Evolutionary conservation across 2,113 vertebrate genomes (phyloP).

Genomic region (Smithornis capensis): DNA sequence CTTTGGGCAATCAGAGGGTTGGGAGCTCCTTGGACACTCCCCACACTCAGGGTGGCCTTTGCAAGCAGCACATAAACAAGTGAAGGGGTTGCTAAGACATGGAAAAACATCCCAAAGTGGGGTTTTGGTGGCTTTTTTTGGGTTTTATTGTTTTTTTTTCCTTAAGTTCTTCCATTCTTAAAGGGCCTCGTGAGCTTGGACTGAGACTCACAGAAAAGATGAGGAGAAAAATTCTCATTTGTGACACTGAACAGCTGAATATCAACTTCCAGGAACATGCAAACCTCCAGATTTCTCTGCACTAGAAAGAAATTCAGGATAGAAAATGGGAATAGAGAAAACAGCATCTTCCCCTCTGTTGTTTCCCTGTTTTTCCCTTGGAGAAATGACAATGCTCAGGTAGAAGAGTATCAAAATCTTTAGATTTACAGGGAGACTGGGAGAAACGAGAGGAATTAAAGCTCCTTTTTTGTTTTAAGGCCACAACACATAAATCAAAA

Average conservation of each 20-base stretch:
- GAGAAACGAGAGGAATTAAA: neutral
- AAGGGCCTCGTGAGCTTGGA: neutral
- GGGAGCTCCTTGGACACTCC: too few relatives aligned
- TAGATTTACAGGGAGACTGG: neutral
- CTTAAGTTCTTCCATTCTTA: neutral
- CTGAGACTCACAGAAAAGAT: neutral
- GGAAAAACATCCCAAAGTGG: neutral
- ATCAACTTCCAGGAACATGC: accelerated
- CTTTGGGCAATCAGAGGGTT: neutral
- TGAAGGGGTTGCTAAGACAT: neutral
- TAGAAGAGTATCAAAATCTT: neutral
- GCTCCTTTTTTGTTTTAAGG: neutral
- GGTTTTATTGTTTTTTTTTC: accelerated
- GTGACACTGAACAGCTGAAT: neutral
- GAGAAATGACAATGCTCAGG: neutral
- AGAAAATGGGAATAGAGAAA: neutral
- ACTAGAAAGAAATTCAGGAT: neutral
- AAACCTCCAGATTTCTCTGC: neutral
- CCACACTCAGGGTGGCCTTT: too few relatives aligned
- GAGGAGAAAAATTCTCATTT: neutral
- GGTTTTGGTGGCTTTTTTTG: neutral
- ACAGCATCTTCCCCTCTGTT: neutral
- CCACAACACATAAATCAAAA: neutral
- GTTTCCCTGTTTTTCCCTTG: neutral
- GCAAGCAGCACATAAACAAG: neutral